Evolutionary conservation across 2,888 invertebrate genomes (phyloP).

Genomic region (Pristionchus japonicus): DNA sequence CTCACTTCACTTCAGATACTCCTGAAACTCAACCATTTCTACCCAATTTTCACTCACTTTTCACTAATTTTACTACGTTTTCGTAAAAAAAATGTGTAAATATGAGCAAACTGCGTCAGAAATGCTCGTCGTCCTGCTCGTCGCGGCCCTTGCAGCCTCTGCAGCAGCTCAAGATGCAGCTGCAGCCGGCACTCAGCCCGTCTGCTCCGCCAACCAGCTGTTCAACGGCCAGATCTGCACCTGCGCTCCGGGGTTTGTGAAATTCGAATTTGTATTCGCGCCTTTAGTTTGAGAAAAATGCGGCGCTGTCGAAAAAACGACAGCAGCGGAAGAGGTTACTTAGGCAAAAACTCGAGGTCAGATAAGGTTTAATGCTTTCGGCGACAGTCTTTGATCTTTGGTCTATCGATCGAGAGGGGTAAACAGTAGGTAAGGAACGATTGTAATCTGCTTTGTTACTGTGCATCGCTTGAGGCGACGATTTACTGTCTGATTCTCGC

Average conservation of each 20-base stretch:
- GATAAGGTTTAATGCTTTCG: neutral
- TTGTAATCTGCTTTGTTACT: constrained; percentile 6
- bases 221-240: constrained; percentile 73
- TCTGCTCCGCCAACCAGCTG: constrained; percentile 70
- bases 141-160: constrained; percentile 27
- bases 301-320: neutral
- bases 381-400: neutral
- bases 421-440: neutral
- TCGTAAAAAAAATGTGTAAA: too few relatives aligned
- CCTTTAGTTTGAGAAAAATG: neutral
- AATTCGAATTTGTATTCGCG: neutral
- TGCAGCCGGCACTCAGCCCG: constrained; percentile 51
- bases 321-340: neutral
- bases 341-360: neutral
- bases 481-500: neutral
- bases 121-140: constrained; percentile 32
- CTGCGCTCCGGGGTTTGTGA: constrained; percentile 72
- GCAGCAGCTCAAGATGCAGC: constrained; percentile 52
- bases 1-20: too few relatives aligned
- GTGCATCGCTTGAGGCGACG: neutral
- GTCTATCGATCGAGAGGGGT: neutral
- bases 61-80: too few relatives aligned
- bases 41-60: too few relatives aligned
- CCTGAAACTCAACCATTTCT: neutral
- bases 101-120: too few relatives aligned